A percentile compares a stretch with the other conserved stretches of the same genome.
phyloP scores from a whole-genome alignment of 1,140 invertebrate species.

The Drosophila pachea region DNA sequence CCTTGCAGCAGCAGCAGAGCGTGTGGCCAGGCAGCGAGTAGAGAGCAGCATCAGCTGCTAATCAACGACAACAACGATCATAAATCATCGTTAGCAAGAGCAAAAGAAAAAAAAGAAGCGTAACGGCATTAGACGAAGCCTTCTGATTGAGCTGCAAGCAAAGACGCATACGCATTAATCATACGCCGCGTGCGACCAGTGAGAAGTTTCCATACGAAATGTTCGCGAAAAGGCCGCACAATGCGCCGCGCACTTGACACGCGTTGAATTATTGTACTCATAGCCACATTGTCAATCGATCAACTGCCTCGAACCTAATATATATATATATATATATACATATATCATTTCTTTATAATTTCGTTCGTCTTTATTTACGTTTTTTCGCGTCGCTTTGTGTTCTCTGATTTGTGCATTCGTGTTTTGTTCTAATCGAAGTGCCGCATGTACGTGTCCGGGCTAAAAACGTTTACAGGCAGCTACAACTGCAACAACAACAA shows the following conservation, averaged over 20 bases:
- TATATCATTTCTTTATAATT: slow-evolving; percentile 17
- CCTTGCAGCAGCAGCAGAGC: neutral
- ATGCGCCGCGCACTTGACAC: slow-evolving; percentile 68
- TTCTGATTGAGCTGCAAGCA: slow-evolving; percentile 48
- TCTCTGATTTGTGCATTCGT: slow-evolving; percentile 11
- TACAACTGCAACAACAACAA: slow-evolving; percentile 47
- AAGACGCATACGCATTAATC: slow-evolving; percentile 47
- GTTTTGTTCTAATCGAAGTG: slow-evolving; percentile 32
- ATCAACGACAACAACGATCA: slow-evolving; percentile 47
- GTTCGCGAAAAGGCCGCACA: slow-evolving; percentile 50
- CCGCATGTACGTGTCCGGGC: slow-evolving; percentile 64
- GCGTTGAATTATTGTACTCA: slow-evolving; percentile 45
- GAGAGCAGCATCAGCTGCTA: slow-evolving; percentile 45
- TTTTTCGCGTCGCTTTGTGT: slow-evolving; percentile 20
- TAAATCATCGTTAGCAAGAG: slow-evolving; percentile 56
- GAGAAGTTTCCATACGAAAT: slow-evolving; percentile 41
- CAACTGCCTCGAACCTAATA: slow-evolving; percentile 1
- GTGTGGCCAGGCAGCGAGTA: neutral
- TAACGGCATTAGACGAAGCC: neutral
- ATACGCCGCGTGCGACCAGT: slow-evolving; percentile 52
- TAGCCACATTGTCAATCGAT: slow-evolving; percentile 4
- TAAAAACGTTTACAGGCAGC: slow-evolving; percentile 54
- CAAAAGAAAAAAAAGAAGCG: too few species aligned
- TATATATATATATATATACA: too few species aligned
- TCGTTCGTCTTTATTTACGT: slow-evolving; percentile 11